Conservation (phyloP, 2,888 invertebrate genomes). For the Sphaerophoria rueppellii region DNA sequence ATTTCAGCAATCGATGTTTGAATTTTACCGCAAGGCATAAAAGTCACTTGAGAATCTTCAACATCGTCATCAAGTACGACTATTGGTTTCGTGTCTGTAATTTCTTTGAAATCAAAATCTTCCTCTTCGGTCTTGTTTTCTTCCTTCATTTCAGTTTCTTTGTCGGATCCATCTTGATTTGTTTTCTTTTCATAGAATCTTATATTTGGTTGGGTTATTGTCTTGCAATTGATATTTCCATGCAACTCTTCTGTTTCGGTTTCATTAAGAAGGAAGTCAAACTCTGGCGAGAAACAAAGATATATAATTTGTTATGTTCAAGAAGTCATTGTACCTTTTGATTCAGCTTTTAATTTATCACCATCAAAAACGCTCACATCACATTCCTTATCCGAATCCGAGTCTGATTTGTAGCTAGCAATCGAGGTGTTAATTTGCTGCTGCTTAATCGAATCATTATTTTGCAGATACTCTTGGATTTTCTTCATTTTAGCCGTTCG, state of each 20-base stretch:
- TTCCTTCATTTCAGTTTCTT: not conserved
- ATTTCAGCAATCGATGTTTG: constrained; percentile 78
- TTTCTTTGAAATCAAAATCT: constrained; percentile 1
- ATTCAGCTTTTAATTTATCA: constrained; percentile 64
- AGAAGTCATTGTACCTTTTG: constrained; percentile 61
- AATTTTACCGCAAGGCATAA: constrained; percentile 11
- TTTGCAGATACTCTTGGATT: constrained; percentile 79
- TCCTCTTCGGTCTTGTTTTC: not conserved
- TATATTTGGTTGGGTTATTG: constrained; percentile 41
- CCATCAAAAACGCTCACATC: constrained; percentile 64
- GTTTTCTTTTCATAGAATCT: constrained; percentile 30
- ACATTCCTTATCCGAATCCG: constrained; percentile 74
- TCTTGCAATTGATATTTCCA: constrained; percentile 9
- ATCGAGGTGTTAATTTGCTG: constrained; percentile 52
- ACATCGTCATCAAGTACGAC: constrained; percentile 57
- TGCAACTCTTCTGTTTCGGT: no score
- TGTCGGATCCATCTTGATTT: constrained; percentile 2
- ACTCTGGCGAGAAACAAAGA: constrained; percentile 74
- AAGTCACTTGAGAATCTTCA: constrained; percentile 32
- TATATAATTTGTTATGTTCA: no score
- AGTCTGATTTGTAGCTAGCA: constrained; percentile 74
- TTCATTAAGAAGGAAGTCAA: constrained; percentile 73
- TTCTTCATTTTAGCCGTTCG: constrained; percentile 79
- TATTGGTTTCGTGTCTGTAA: constrained; percentile 6
- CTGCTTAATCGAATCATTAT: constrained; percentile 34